Evolutionary conservation across 1,140 invertebrate species (phyloP).

Genomic region (Lycorma delicatula): DNA sequence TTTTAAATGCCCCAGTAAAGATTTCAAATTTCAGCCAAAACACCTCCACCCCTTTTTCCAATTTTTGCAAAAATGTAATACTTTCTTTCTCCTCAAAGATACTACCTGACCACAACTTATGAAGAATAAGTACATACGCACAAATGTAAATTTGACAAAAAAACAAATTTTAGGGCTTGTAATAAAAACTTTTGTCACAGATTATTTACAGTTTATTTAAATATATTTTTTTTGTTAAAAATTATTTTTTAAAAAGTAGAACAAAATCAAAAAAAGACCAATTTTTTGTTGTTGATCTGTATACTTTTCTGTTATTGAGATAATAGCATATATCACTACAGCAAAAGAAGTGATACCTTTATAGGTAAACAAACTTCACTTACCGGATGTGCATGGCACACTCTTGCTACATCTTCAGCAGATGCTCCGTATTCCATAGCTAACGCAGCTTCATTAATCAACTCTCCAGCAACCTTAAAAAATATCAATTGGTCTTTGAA

Average conservation of each 20-base stretch:
- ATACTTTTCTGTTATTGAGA: not conserved
- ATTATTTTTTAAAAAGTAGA: not conserved
- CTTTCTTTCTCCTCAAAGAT: too few relatives aligned
- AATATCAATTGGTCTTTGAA: too few relatives aligned
- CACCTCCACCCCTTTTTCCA: too few relatives aligned
- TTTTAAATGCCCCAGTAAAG: too few relatives aligned
- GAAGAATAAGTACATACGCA: too few relatives aligned
- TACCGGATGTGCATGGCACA: slow-evolving; percentile 98
- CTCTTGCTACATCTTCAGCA: slow-evolving; percentile 94
- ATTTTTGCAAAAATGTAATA: too few relatives aligned
- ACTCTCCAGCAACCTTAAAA: slow-evolving; percentile 74
- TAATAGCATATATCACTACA: not conserved
- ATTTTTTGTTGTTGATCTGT: not conserved
- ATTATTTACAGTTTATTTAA: not conserved
- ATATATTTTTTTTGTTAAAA: not conserved
- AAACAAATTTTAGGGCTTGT: too few relatives aligned
- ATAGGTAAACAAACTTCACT: slow-evolving; percentile 36
- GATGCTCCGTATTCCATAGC: slow-evolving; percentile 99
- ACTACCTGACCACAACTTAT: too few relatives aligned
- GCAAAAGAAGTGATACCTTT: not conserved
- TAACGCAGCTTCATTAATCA: slow-evolving; percentile 95
- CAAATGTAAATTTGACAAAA: too few relatives aligned
- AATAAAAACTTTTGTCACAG: too few relatives aligned
- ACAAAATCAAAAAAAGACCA: too few relatives aligned
- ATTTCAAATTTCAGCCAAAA: too few relatives aligned